Conservation (phyloP, 2,888 invertebrate genomes). For the Perdita meconis region DNA sequence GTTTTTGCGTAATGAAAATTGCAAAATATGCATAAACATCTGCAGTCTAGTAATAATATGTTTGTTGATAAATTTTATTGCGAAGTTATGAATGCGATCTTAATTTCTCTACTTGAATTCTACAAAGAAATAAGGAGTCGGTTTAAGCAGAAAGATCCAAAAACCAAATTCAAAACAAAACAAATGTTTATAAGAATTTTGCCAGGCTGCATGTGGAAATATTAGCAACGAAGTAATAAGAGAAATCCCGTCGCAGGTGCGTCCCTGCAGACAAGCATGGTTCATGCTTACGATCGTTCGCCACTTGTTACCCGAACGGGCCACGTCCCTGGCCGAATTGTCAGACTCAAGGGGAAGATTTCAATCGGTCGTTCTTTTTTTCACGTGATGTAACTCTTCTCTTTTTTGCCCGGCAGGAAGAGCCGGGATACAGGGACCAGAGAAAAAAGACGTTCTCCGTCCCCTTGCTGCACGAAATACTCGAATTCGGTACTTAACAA, state of each 20-base stretch:
- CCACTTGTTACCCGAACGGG: slow-evolving; percentile 65
- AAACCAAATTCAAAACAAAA: too few species aligned
- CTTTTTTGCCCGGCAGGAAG: slow-evolving; percentile 8
- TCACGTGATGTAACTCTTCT: slow-evolving; percentile 39
- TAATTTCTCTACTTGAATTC: too few species aligned
- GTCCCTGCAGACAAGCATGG: slow-evolving; percentile 53
- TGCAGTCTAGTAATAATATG: too few species aligned
- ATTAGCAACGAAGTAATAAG: too few species aligned
- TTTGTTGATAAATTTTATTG: too few species aligned
- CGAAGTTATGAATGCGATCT: too few species aligned
- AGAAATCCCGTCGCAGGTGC: slow-evolving; percentile 5
- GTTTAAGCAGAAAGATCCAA: too few species aligned
- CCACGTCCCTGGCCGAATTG: slow-evolving; percentile 62
- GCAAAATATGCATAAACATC: too few species aligned
- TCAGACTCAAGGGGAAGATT: slow-evolving; percentile 70
- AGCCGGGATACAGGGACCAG: neutral
- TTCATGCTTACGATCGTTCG: slow-evolving; percentile 51
- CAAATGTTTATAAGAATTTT: too few species aligned
- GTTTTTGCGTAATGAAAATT: too few species aligned
- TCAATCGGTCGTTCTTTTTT: slow-evolving; percentile 64
- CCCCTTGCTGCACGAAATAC: neutral
- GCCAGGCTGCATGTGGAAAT: too few species aligned
- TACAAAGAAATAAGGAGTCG: too few species aligned
- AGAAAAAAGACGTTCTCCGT: neutral
- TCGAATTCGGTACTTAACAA: slow-evolving; percentile 25